These are phyloP conservation scores for Bombus terrestris DNA, from an alignment of 1,140 invertebrate genomes.

Conservation along the genomic window DNA sequence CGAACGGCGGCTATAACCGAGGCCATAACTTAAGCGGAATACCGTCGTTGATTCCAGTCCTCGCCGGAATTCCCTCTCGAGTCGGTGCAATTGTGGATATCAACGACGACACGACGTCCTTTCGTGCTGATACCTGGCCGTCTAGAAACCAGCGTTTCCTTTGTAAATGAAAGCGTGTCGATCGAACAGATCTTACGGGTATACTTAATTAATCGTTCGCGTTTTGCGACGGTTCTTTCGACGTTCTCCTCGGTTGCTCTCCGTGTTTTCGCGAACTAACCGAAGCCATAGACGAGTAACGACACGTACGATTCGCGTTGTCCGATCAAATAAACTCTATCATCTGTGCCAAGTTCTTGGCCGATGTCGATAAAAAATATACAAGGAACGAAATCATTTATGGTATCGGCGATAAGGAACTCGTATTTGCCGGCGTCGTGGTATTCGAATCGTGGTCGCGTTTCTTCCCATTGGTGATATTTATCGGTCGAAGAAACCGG, in stretches of 20 bases:
- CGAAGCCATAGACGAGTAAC: background rate
- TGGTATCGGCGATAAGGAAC: slow-evolving; percentile 64
- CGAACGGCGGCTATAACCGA: slow-evolving; percentile 70
- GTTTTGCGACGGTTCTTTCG: background rate
- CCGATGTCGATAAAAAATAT: slow-evolving; percentile 46
- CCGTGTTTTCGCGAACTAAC: background rate
- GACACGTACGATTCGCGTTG: background rate
- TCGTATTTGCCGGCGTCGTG: slow-evolving; percentile 49
- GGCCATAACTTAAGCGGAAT: slow-evolving; percentile 70
- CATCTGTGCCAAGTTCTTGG: slow-evolving; percentile 51
- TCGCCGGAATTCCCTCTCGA: slow-evolving; percentile 50
- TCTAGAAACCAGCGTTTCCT: background rate
- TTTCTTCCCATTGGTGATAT: slow-evolving; percentile 59
- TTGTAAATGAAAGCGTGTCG: slow-evolving; percentile 35
- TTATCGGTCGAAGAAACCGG: slow-evolving; percentile 52
- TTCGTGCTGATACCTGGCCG: slow-evolving; percentile 32
- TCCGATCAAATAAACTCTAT: slow-evolving; percentile 26
- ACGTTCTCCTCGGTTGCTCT: background rate
- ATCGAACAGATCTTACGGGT: slow-evolving; percentile 26
- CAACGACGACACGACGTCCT: slow-evolving; percentile 56
- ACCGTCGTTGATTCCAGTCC: slow-evolving; percentile 54
- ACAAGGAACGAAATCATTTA: slow-evolving; percentile 53
- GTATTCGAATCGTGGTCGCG: slow-evolving; percentile 54
- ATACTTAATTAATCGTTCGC: slow-evolving; percentile 22
- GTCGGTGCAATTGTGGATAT: slow-evolving; percentile 54